Evolutionary conservation across 1,140 invertebrate genomes (phyloP), one percentile per base, ranked within the genome.

Genomic region (Diploscapter pachys): DNA sequence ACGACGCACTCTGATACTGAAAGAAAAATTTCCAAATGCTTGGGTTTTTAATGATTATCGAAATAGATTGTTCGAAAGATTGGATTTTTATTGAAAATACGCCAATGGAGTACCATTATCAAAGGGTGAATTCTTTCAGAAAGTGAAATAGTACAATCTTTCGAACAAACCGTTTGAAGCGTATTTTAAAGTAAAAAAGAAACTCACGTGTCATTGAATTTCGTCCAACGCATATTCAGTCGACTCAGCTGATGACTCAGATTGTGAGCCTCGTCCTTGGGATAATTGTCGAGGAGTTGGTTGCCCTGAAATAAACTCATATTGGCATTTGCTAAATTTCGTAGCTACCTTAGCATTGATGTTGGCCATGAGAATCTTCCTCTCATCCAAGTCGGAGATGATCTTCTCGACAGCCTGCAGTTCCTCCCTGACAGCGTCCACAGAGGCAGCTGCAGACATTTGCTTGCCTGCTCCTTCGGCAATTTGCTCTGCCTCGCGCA

Each of bases 171-270:
- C 63, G 31, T 9, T 2, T 9, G 9, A 6, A 9, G 6, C 8
- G 6, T 31, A 9, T 65, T 8, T 65, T 65, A 8, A 65, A 6
- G 2, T 65, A 1, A 1, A 31, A 8, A 11, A 13, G 1, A 64
- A 52, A 68, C 78, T 80, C 61, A 81, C 80, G 76, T 81, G 68
- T 84, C 82, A 68, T 83, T 84, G 57, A 85, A 84, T 72, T 83
- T 85, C 4, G 82, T 80, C 83, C 83, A 84, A 31, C 75, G 71
- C 57, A 80, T 83, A 72, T 84, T 85, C 31, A 85, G 54, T 65
- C 77, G 78, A 65, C 79, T 81, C 3, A 80, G 76, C 54, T 76
- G 56, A 75, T 85, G 83, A 8, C 81, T 82, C 52, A 84, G 68
- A 57, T 78, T 82, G 65, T 85, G 83, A 0, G 80, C 79, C 52